Conservation (phyloP, 2,888 invertebrate genomes). For the Charanyca ferruginea region DNA sequence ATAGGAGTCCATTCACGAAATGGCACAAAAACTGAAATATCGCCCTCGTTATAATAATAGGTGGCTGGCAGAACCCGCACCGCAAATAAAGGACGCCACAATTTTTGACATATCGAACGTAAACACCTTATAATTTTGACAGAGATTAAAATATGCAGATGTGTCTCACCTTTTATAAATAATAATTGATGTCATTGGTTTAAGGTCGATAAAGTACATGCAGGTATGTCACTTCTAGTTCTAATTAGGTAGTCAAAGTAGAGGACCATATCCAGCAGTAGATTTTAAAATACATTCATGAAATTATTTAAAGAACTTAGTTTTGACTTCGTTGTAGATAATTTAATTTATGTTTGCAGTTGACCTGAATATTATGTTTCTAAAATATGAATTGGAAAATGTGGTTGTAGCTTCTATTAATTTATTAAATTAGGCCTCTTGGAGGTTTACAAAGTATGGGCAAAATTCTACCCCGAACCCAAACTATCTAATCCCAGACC, state of each 20-base stretch:
- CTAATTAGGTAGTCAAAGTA: too few relatives aligned
- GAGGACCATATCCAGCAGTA: too few relatives aligned
- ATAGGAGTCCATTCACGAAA: constrained; percentile 81
- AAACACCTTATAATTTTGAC: constrained; percentile 83
- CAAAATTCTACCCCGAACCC: constrained; percentile 5
- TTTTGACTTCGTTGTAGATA: too few relatives aligned
- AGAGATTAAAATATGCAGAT: constrained; percentile 68
- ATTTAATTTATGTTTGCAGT: too few relatives aligned
- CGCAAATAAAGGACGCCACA: constrained; percentile 81
- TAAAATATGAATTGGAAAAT: too few relatives aligned
- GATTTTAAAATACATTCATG: too few relatives aligned
- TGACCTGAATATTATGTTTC: too few relatives aligned
- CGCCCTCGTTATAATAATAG: constrained; percentile 80
- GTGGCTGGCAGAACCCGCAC: constrained; percentile 74
- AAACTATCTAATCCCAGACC: constrained; percentile 32
- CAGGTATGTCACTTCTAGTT: too few relatives aligned
- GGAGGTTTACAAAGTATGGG: constrained; percentile 29
- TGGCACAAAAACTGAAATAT: constrained; percentile 82
- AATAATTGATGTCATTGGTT: neutral
- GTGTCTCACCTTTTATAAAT: neutral
- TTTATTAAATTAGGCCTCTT: constrained; percentile 14
- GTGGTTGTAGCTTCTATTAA: too few relatives aligned
- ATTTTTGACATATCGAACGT: constrained; percentile 85
- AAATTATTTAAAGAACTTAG: too few relatives aligned
- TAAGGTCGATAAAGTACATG: too few relatives aligned